Evolutionary conservation across 2,888 invertebrate genomes (phyloP), one percentile per base, ranked within the genome.

Genomic region (Arctia plantaginis): DNA sequence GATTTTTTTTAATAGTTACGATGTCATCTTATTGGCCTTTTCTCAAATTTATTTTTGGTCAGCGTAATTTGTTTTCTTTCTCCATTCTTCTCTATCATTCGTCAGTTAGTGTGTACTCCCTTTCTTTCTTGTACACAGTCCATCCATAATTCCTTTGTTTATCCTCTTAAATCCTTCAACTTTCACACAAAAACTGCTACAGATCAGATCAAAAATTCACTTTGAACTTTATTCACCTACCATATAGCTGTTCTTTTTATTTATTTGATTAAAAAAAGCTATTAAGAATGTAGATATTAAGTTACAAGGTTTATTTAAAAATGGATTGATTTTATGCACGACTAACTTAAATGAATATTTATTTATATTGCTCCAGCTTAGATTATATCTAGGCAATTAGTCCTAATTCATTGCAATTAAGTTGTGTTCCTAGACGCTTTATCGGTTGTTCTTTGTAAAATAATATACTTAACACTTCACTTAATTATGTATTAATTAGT

Each of bases 321-420:
- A n/a, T 59, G 18, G 23, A 55, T n/a, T 69, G 39, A 59, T 44
- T 41, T 72, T 23, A 51, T 2, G 39, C 65, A 33, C n/a, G 33
- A 35, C 35, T 0, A 71, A 47, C 33, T n/a, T 59, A 20, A 67
- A 41, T 41, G 41, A 44, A 69, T 59, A 33, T 69, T 41, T 64
- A 33, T 69, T 30, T 64, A 39, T 51, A 35, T 51, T 64, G 23
- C 64, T 33, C 47, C n/a, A 64, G 47, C 30, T 15, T 65, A n/a
- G 44, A 47, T 71, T 27, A 64, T 62, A 74, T 67, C 55, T 30
- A 64, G 35, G 59, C 64, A 41, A 59, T 71, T 71, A 70, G 66
- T 55, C 41, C n/a, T 66, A 55, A 69, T 69, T 69, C n/a, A 23
- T 30, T 39, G 70, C 35, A 69, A 69, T 69, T 55, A 69, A 69